Percentiles rank a stretch among this genome's conserved stretches.
Conservation (phyloP, 1,140 invertebrate species). For the Pemphigus obesinymphae region DNA sequence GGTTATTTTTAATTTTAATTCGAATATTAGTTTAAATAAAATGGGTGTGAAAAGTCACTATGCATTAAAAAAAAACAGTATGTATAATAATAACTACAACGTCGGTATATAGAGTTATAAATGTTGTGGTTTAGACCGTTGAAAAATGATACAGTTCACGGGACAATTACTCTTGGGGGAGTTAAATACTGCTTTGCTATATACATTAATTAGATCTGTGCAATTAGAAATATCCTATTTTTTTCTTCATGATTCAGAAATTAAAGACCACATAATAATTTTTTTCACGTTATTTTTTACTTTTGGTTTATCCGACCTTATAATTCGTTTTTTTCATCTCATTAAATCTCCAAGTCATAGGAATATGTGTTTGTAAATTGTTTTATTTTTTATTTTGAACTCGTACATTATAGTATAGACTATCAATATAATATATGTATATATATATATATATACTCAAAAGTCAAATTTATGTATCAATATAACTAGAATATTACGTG, state of each 20-base stretch:
- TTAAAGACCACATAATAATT: background rate
- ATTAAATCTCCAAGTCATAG: background rate
- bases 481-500: no score
- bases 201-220: conserved; percentile 21
- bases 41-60: conserved; percentile 1
- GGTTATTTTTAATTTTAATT: no score
- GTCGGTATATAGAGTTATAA: background rate
- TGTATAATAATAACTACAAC: background rate
- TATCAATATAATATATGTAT: background rate
- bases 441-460: no score
- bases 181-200: background rate
- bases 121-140: conserved; percentile 13
- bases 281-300: background rate
- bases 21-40: background rate
- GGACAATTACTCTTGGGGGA: conserved; percentile 22
- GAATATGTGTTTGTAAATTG: background rate
- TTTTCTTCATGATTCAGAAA: background rate
- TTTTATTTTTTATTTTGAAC: background rate
- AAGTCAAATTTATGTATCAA: no score
- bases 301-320: background rate
- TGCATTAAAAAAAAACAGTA: background rate
- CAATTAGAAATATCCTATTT: conserved; percentile 21
- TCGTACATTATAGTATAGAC: background rate
- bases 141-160: conserved; percentile 21
- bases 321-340: background rate